Base-by-base conservation (phyloP, 2,797 vertebrate genomes). In the Periparus ater region DNA sequence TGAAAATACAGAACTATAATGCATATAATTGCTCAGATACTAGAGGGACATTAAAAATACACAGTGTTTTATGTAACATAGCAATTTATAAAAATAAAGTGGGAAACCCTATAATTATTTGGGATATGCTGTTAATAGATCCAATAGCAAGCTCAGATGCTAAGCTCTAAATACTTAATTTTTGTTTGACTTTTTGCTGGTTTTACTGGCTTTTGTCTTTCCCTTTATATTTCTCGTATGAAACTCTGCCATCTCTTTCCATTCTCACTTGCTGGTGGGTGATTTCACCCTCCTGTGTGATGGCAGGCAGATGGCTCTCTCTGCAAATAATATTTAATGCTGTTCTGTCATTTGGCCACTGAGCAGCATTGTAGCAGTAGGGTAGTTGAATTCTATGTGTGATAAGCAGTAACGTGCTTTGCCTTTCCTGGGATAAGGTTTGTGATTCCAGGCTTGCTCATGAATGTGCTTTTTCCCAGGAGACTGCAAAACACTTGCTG, bases 251-350 rank as follows among this genome's bases (percentile, higher is more conserved):
- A 40, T 65, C 27, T 87, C 32, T 58, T 44, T 68, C 30, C 22
- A 30, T 70, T 82, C 60, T 89, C 36, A 10, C 45, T 85, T 57
- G 42, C 61, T 74, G 40, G 26, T 36, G 79, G 44, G 63, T 20
- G 25, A 51, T 62, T 74, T 94, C 66, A 66, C 61, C 81, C 79
- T 80, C 78, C 45, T 55, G 8, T 70, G 45, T 72, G 70, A 54
- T 90, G 89, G 82, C 95, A 93, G 90, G 94, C 91, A 96, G 88
- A 89, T 92, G 96, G 92, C 88, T 97, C 65, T 87, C 72, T 87
- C 82, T 68, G 86, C 83, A 66, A 65, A 48, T 88, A 91, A 72
- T 92, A 89, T 53, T 78, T 61, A 92, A 44, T 85, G 80, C 57
- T 84, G 62, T 91, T 94, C 61, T 96, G 87, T 97, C 89, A 48